A percentile compares a stretch with the other conserved stretches of the same genome.
These are phyloP conservation scores for Acestrorhynchus altus DNA, from an alignment of 2,797 vertebrate species.

Conservation along the genomic window DNA sequence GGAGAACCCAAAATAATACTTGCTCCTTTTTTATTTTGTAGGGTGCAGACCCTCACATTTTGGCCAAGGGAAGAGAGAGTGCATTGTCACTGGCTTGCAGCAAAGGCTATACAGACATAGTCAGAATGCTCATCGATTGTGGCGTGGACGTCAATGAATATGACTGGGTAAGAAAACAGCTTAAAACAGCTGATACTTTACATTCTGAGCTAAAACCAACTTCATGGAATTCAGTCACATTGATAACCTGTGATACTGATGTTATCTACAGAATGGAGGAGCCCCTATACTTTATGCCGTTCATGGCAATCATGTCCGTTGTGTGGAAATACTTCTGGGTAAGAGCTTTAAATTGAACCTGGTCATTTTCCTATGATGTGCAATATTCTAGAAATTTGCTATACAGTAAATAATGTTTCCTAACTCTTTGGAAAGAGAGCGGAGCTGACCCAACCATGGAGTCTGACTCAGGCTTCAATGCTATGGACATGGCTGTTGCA, in stretches of 20 bases:
- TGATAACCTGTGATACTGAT: conserved; percentile 8
- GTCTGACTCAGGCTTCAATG: conserved; percentile 97
- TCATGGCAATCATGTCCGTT: conserved; percentile 96
- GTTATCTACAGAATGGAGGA: conserved; percentile 91
- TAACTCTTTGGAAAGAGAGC: conserved; percentile 79
- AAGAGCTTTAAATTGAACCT: conserved; percentile 51
- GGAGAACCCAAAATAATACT: too few relatives aligned
- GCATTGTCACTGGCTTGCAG: conserved; percentile 95
- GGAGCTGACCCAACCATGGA: conserved; percentile 95
- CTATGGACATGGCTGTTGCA: conserved; percentile 97
- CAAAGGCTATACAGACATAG: conserved; percentile 97
- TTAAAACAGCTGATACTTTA: neutral
- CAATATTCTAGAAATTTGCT: neutral
- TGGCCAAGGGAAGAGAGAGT: conserved; percentile 96
- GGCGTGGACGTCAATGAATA: conserved; percentile 98
- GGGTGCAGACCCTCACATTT: conserved; percentile 93
- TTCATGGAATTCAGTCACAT: neutral
- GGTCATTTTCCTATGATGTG: too few relatives aligned
- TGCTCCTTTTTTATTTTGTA: conserved; percentile 59
- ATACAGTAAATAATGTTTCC: neutral
- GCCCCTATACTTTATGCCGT: conserved; percentile 96
- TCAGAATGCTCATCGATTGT: conserved; percentile 97
- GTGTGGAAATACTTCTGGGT: conserved; percentile 96
- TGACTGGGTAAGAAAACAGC: conserved; percentile 91
- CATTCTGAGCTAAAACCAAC: neutral